Evolutionary conservation across 2,113 vertebrate genomes (phyloP), one percentile per base, ranked within the genome.

Genomic region (Acrocephalus arundinaceus): DNA sequence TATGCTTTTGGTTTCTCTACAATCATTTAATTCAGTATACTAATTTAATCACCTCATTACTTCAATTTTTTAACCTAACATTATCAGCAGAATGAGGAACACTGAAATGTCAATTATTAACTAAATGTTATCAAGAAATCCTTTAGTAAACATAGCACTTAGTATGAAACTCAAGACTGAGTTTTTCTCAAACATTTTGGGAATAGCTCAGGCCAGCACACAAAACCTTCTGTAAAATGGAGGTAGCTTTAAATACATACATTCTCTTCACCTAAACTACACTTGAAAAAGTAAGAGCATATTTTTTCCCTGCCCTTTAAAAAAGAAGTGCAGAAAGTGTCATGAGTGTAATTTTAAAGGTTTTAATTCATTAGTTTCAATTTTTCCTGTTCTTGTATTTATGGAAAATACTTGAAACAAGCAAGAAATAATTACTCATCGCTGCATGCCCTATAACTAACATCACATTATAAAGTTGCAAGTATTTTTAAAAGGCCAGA

Each of bases 71-170:
- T 86, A 31, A 88, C 46, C 75, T 75, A 87, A 66, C 16, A 27
- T 27, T 37, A 89, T 25, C 51, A 89, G 70, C 27, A 67, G 30
- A 85, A 76, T 1, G 2, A 90, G 25, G 10, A 93, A 51, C 41
- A 57, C 11, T 27, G 4, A n/a, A 65, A 33, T 57, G 91, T 90
- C 57, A 83, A 81, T 94, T 85, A 85, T 93, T 91, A 95, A 90
- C 46, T 43, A 72, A 51, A 65, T n/a, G 20, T 35, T 93, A 94
- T 25, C 52, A 54, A 65, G 45, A 94, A 92, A 66, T 46, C 79
- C 43, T 83, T 86, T 18, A 61, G 65, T 22, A 84, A 71, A 77
- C 35, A 67, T 1, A 3, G 31, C 31, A 52, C 72, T 68, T 71
- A 65, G 35, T 37, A 78, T 33, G 59, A 92, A 92, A 93, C 28